Conservation (phyloP, 2,113 vertebrate species). For the Lipotes vexillifer region DNA sequence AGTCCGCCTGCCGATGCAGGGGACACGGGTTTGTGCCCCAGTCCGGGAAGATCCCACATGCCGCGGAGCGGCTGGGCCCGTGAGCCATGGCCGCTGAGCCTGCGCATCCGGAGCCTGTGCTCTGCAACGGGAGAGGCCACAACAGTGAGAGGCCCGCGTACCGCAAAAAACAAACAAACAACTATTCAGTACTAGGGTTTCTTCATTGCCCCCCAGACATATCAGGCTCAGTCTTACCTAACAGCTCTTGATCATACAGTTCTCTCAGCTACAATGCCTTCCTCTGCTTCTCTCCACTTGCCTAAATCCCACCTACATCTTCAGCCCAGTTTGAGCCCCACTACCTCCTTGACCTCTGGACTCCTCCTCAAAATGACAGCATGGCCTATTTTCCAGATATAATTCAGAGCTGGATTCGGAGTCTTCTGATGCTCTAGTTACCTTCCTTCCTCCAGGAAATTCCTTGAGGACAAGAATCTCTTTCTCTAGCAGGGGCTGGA, state of each 20-base stretch:
- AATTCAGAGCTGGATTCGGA: background rate
- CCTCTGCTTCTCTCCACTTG: background rate
- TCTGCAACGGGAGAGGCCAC: no score
- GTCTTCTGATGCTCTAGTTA: background rate
- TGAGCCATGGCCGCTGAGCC: no score
- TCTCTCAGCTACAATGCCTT: background rate
- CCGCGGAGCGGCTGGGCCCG: no score
- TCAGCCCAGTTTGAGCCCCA: background rate
- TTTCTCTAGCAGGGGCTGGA: background rate
- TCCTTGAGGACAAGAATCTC: background rate
- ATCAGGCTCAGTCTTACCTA: background rate
- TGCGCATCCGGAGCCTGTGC: no score
- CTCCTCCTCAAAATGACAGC: background rate
- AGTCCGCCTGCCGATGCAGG: no score
- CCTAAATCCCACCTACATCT: background rate
- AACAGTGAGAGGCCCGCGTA: no score
- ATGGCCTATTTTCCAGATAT: background rate
- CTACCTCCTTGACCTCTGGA: background rate
- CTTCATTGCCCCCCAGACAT: background rate
- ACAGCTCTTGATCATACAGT: background rate
- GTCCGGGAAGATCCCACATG: no score
- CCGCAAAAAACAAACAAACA: no score
- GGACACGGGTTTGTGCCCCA: no score
- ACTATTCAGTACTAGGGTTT: background rate
- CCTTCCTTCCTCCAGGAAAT: background rate